Conservation (phyloP, 2,113 vertebrate genomes). For the Spea bombifrons region DNA sequence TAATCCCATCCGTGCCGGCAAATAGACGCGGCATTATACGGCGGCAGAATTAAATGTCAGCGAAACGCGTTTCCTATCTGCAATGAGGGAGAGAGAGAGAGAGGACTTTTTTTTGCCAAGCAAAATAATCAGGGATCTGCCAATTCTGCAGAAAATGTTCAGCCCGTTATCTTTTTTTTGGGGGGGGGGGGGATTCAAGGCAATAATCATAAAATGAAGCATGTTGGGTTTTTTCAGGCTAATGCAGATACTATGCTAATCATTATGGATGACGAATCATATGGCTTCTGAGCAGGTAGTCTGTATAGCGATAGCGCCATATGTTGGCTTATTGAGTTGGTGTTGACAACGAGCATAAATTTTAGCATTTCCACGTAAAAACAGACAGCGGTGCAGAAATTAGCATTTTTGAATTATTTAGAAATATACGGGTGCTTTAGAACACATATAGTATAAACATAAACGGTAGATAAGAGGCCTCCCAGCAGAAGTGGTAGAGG, state of each 20-base stretch:
- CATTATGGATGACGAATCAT: neutral
- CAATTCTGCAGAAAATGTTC: neutral
- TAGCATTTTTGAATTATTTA: neutral
- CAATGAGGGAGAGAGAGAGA: neutral
- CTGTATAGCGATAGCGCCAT: neutral
- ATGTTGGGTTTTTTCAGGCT: neutral
- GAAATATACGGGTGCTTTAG: neutral
- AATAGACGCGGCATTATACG: slow-evolving; percentile 6
- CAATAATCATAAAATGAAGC: neutral
- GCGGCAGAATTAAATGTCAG: neutral
- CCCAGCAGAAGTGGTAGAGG: too few relatives aligned
- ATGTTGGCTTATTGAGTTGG: neutral
- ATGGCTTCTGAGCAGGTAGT: too few relatives aligned
- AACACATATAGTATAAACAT: neutral
- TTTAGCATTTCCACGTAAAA: neutral
- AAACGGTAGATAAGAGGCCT: too few relatives aligned
- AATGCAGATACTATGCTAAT: neutral
- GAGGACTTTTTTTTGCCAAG: neutral
- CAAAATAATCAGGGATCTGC: neutral
- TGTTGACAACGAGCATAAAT: neutral
- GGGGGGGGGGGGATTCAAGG: neutral
- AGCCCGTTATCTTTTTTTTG: neutral
- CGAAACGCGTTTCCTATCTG: neutral
- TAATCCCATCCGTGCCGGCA: neutral
- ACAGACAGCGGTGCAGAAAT: neutral